Base-by-base conservation (phyloP, 2,113 vertebrate species). In the Platichthys flesus region DNA sequence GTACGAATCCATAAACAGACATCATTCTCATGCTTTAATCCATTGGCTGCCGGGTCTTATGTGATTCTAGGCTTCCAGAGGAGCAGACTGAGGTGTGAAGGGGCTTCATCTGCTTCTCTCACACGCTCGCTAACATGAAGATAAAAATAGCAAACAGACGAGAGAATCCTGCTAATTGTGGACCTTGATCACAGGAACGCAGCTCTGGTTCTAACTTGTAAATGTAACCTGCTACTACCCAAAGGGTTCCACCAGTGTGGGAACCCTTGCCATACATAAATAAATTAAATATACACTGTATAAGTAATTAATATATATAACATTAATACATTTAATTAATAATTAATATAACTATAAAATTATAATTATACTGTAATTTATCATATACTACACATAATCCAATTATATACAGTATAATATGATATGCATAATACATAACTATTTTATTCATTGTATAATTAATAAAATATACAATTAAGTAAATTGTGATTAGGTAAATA, bases 61-160 rank as follows among this genome's bases (percentile, higher is more conserved):
- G 13, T 62, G 54, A 49, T 62, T 57, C 4, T 18, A 13, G 40
- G 62, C 63, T 81, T 74, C 54, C 65, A 54, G 71, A 78, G 74
- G 56, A 76, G 71, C 74, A 82, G 52, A 59, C 18, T 58, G 84
- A 90, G 70, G 89, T 90, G 88, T 84, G 78, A 89, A 76, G 88
- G 88, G 90, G 88, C 90, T 89, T 88, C 88, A 85, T 88, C 77
- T 85, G 70, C 70, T 71, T 69, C 83, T 70, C 71, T 89, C 74
- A 69, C 80, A 79, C 60, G 18, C 20, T 64, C 45, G 37, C 24
- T 49, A 81, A 79, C 84, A 31, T 72, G 13, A 61, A 57, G 86
- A 70, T 69, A 78, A 81, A 91, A 91, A 91, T 88, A 90, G 82
- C 57, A 64, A 55, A 66, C 42, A 56, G 51, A 18, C 7, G 23